These are phyloP conservation scores for Micronycteris hirsuta DNA, from an alignment of 2,113 vertebrate genomes.

Conservation along the genomic window DNA sequence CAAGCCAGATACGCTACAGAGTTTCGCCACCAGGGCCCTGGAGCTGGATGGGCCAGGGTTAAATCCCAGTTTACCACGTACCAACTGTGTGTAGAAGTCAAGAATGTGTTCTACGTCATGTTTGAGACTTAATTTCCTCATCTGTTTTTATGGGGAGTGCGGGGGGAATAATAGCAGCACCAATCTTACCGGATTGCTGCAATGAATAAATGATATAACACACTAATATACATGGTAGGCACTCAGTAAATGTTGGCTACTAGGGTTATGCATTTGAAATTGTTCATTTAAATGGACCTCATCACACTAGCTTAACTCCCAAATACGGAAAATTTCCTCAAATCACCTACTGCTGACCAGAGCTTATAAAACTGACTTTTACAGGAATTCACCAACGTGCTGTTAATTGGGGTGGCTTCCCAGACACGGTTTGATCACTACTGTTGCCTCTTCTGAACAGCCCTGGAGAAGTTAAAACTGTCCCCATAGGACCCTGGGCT, in stretches of 20 bases:
- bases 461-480: not conserved
- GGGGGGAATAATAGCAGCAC: not conserved
- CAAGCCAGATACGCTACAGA: not conserved
- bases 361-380: slow-evolving; percentile 21
- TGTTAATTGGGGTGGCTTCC: not conserved
- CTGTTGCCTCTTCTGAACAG: not conserved
- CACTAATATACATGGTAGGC: not conserved
- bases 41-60: not conserved
- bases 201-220: not conserved
- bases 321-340: not conserved
- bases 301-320: not conserved
- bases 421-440: not conserved
- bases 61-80: not conserved
- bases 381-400: not conserved
- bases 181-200: not conserved
- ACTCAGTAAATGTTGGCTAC: not conserved
- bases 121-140: not conserved
- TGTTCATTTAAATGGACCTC: not conserved
- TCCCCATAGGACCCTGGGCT: not conserved
- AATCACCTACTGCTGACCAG: not conserved
- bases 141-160: not conserved
- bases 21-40: not conserved
- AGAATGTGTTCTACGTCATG: not conserved
- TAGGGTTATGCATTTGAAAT: not conserved
- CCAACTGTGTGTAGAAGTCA: not conserved